Evolutionary conservation across 1,140 invertebrate genomes (phyloP).

Genomic region (Drosophila leontia): DNA sequence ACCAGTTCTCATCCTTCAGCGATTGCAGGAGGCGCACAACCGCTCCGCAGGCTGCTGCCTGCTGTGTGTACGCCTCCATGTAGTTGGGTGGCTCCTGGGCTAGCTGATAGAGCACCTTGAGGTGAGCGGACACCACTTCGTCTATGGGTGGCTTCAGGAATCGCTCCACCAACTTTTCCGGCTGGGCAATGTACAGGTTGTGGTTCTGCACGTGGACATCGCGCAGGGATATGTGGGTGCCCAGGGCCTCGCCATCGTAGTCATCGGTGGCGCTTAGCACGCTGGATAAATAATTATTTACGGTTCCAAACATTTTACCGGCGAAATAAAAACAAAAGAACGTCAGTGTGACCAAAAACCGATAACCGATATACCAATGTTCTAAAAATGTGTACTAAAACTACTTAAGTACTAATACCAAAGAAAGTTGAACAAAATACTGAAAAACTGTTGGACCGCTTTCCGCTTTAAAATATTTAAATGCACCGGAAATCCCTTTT

Average conservation of each 20-base stretch:
- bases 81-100: slow-evolving; percentile 87
- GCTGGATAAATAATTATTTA: slow-evolving; percentile 75
- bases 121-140: slow-evolving; percentile 92
- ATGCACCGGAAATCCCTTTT: no score
- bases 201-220: slow-evolving; percentile 90
- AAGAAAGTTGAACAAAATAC: no score
- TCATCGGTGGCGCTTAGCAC: slow-evolving; percentile 67
- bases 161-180: slow-evolving; percentile 89
- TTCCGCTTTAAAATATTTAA: no score
- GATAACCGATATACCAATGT: background rate
- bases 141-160: slow-evolving; percentile 91
- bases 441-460: no score
- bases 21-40: slow-evolving; percentile 94
- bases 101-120: slow-evolving; percentile 86
- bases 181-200: slow-evolving; percentile 89
- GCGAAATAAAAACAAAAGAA: background rate
- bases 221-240: slow-evolving; percentile 90
- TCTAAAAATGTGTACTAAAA: background rate
- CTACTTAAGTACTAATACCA: background rate
- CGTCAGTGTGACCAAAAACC: no score
- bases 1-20: slow-evolving; percentile 98
- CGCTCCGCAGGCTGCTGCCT: slow-evolving; percentile 91
- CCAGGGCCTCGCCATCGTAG: slow-evolving; percentile 84
- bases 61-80: slow-evolving; percentile 91
- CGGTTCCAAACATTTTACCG: slow-evolving; percentile 43